Base-by-base conservation (phyloP, 2,797 vertebrate genomes). In the Myioborus melanocephalus region DNA sequence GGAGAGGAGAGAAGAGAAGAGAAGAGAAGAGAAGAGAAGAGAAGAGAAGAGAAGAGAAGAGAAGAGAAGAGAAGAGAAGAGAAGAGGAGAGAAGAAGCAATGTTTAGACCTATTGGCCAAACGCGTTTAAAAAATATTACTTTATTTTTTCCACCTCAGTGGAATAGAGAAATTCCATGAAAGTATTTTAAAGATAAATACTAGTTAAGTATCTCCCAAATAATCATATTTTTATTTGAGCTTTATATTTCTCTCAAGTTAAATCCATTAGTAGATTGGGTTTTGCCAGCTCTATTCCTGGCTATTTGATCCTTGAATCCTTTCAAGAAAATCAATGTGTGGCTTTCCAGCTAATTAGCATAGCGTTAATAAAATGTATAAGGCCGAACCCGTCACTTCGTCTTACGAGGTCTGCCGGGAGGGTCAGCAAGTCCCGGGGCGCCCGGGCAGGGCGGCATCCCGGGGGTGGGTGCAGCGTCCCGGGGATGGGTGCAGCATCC, bases 251-350 rank as follows among this genome's bases (percentile, higher is more conserved):
- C 63, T 89, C 59, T 43, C 90, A 95, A 94, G 68, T 94, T 97
- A 97, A 97, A 93, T 94, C 95, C 96, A 97, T 97, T 97, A 98
- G 93, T 78, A 97, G 97, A 97, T 98, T 97, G 97, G 90, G 49
- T 92, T 96, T 97, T 92, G 87, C 95, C 94, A 85, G 89, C 84
- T 93, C 92, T 71, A 44, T 95, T 94, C 95, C 93, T 63, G 96
- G 95, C 94, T 94, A 98, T 96, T 97, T 97, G 95, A 97, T 97
- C 94, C 85, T 93, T 83, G 91, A 94, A 97, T 91, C 87, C 94
- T 97, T 96, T 97, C 94, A 97, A 94, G 93, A 94, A 97, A 98
- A 97, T 97, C 96, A 96, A 96, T 97, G 94, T 10, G 56, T 82
- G 69, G 79, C 95, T 97, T 95, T 96, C 94, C 88, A 90, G 93